A percentile compares a stretch with the other conserved stretches of the same genome.
These are phyloP conservation scores for Ophion ventricosus DNA, from an alignment of 2,888 invertebrate species.

Conservation along the genomic window DNA sequence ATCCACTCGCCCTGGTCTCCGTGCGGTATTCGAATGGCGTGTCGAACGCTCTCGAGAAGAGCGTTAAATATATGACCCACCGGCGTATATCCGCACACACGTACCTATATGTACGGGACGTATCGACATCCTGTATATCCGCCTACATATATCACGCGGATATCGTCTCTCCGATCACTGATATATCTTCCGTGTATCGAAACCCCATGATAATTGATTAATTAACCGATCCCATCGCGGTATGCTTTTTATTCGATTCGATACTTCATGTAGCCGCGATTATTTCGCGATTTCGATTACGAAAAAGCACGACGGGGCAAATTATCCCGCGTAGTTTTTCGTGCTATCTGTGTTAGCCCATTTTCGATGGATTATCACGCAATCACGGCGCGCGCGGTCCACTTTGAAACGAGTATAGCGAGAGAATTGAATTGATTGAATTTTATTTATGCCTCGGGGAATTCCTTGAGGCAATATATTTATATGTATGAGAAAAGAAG, in stretches of 20 bases:
- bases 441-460: not conserved
- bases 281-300: not conserved
- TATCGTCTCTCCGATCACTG: slow-evolving; percentile 9
- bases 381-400: not conserved
- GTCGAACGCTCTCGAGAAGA: slow-evolving; percentile 44
- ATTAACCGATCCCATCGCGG: slow-evolving; percentile 39
- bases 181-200: not conserved
- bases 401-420: not conserved
- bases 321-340: slow-evolving; percentile 16
- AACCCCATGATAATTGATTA: slow-evolving; percentile 54
- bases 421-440: not conserved
- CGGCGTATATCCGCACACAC: slow-evolving; percentile 1
- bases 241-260: slow-evolving; percentile 42
- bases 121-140: not conserved
- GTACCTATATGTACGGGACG: not conserved
- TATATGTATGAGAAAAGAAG: not conserved
- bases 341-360: not conserved
- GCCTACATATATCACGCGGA: slow-evolving; percentile 15
- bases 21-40: slow-evolving; percentile 57
- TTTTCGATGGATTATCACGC: not conserved
- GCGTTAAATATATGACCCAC: slow-evolving; percentile 49
- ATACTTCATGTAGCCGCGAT: not conserved
- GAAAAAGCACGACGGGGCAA: not conserved
- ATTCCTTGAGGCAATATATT: not conserved
- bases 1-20: slow-evolving; percentile 52